These are phyloP conservation scores for Gasteruption jaculator DNA, from an alignment of 2,888 invertebrate genomes.

Conservation along the genomic window DNA sequence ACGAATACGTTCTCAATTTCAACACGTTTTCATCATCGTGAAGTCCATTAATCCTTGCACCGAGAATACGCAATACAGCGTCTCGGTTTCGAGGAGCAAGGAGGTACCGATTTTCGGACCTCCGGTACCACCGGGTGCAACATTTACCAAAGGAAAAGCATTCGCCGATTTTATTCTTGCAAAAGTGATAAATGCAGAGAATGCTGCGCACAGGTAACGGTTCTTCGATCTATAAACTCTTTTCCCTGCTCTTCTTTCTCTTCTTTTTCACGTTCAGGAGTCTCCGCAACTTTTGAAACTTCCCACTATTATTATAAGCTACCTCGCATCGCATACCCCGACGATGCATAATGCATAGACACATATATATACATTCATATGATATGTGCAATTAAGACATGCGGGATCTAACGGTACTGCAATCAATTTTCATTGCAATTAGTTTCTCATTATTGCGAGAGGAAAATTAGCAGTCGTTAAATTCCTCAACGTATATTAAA, in stretches of 20 bases:
- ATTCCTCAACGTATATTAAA: too few species aligned
- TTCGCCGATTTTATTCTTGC: conserved; percentile 93
- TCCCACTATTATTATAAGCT: too few species aligned
- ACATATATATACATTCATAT: too few species aligned
- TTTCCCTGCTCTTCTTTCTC: not conserved
- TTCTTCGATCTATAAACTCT: not conserved
- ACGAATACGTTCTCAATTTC: conserved; percentile 93
- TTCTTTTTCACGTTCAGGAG: too few species aligned
- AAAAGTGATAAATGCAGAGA: conserved; percentile 95
- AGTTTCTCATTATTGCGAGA: too few species aligned
- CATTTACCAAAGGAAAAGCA: conserved; percentile 84
- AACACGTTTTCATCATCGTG: conserved; percentile 94
- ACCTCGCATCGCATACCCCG: too few species aligned
- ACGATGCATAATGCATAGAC: too few species aligned
- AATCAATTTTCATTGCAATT: conserved; percentile 2
- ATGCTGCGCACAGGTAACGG: conserved; percentile 72
- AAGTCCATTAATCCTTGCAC: conserved; percentile 86
- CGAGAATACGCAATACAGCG: conserved; percentile 84
- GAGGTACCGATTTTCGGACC: conserved; percentile 96
- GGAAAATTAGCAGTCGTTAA: conserved; percentile 1
- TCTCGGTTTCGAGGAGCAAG: conserved; percentile 75
- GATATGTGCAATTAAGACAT: too few species aligned
- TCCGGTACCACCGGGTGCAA: conserved; percentile 82
- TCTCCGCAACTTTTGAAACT: too few species aligned
- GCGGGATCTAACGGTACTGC: not conserved